These are phyloP conservation scores for Ostrea edulis DNA, from an alignment of 1,140 invertebrate genomes.

Conservation along the genomic window DNA sequence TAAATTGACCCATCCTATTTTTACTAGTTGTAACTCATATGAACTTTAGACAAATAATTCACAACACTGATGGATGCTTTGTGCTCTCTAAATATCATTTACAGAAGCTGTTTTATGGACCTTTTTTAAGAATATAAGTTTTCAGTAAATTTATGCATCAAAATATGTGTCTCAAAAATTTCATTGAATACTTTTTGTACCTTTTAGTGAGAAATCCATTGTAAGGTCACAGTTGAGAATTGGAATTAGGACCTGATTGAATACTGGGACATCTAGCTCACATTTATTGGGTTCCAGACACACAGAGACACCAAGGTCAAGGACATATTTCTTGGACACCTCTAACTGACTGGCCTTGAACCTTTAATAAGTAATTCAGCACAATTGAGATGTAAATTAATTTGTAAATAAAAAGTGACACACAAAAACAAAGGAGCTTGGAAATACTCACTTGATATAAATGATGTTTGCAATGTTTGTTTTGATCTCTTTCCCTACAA, in stretches of 20 bases:
- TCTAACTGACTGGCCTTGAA: slow-evolving; percentile 17
- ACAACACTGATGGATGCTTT: too few relatives aligned
- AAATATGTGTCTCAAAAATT: too few relatives aligned
- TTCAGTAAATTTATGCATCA: too few relatives aligned
- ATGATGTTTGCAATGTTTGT: slow-evolving; percentile 17
- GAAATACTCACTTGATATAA: slow-evolving; percentile 12
- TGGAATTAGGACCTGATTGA: slow-evolving; percentile 17
- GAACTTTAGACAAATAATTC: too few relatives aligned
- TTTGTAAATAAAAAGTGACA: neutral
- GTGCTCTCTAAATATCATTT: too few relatives aligned
- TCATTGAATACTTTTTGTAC: neutral
- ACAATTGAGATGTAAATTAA: neutral
- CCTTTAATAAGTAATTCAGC: neutral
- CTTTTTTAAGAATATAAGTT: too few relatives aligned
- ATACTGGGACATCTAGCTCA: slow-evolving; percentile 19
- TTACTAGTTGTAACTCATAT: too few relatives aligned
- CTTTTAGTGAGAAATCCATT: slow-evolving; percentile 3
- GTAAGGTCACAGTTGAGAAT: slow-evolving; percentile 14
- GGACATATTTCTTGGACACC: slow-evolving; percentile 21
- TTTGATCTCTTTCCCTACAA: neutral
- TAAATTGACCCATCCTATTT: too few relatives aligned
- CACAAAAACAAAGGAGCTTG: neutral
- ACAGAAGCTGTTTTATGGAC: too few relatives aligned
- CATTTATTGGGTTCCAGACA: slow-evolving; percentile 39
- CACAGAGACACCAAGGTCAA: neutral